Evolutionary conservation across 1,140 invertebrate genomes (phyloP).

Genomic region (Ceratosolen solmsi): DNA sequence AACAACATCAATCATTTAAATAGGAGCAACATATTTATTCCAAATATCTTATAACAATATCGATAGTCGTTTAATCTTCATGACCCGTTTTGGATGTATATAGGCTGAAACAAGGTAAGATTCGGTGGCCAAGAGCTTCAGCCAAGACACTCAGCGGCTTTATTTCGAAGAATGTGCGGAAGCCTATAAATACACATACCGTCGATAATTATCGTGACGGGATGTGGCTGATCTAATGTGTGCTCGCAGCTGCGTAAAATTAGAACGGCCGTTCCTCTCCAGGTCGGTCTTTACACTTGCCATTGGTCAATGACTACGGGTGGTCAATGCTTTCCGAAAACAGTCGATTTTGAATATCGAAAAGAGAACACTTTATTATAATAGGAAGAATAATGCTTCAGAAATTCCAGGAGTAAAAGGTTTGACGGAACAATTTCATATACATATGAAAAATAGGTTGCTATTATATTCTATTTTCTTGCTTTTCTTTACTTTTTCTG

Average conservation of each 20-base stretch:
- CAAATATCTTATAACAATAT: too few relatives aligned
- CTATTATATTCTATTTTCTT: neutral
- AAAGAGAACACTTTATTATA: neutral
- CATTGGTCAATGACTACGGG: neutral
- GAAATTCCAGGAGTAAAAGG: neutral
- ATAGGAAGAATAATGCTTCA: slow-evolving; percentile 7
- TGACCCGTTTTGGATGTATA: too few relatives aligned
- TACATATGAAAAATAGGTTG: slow-evolving; percentile 3
- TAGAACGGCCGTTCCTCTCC: neutral
- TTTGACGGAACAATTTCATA: neutral
- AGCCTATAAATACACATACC: slow-evolving; percentile 2
- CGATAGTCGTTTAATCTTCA: too few relatives aligned
- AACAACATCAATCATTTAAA: too few relatives aligned
- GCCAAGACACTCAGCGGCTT: neutral
- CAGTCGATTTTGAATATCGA: neutral
- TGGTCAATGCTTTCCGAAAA: neutral
- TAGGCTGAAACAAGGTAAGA: too few relatives aligned
- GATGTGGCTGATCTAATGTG: neutral
- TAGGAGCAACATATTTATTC: too few relatives aligned
- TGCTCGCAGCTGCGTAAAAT: neutral
- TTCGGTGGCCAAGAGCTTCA: neutral
- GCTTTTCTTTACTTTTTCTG: neutral
- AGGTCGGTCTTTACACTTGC: neutral
- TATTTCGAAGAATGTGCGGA: slow-evolving; percentile 10
- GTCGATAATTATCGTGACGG: slow-evolving; percentile 15